Evolutionary conservation across 2,113 vertebrate species (phyloP).

Genomic region (Anolis sagrei): DNA sequence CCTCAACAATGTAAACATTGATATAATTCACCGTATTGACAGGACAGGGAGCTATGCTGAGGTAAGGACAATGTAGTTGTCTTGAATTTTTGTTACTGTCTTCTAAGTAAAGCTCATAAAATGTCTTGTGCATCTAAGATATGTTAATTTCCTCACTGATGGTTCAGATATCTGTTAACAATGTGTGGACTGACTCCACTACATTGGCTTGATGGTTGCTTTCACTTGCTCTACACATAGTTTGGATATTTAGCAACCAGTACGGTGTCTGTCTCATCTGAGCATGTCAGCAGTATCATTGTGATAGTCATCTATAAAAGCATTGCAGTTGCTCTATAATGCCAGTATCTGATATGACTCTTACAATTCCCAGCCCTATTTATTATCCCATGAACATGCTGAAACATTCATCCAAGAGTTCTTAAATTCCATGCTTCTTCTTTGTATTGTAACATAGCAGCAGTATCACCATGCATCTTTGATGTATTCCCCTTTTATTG

Average conservation of each 20-base stretch:
- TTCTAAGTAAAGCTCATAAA: neutral
- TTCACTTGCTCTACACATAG: neutral
- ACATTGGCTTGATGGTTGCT: neutral
- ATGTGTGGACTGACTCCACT: neutral
- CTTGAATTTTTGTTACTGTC: neutral
- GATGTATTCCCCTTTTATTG: neutral
- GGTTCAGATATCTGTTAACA: neutral
- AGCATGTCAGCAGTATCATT: too few species aligned
- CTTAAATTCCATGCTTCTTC: too few species aligned
- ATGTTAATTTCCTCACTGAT: neutral
- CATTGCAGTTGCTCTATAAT: neutral
- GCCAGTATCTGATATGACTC: neutral
- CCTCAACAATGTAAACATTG: conserved; percentile 92
- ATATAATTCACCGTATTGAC: conserved; percentile 97
- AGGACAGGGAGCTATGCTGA: conserved; percentile 88
- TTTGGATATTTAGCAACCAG: too few species aligned
- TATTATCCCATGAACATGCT: too few species aligned
- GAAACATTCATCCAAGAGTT: too few species aligned
- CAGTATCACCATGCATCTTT: neutral
- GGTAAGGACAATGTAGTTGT: conserved; percentile 73
- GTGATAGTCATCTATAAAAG: neutral
- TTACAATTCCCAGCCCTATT: neutral
- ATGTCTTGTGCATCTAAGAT: neutral
- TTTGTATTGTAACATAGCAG: too few species aligned
- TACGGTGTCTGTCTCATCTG: too few species aligned